phyloP scores from a whole-genome alignment of 2,797 vertebrate genomes.

The Rhabdophis nuchalis region DNA sequence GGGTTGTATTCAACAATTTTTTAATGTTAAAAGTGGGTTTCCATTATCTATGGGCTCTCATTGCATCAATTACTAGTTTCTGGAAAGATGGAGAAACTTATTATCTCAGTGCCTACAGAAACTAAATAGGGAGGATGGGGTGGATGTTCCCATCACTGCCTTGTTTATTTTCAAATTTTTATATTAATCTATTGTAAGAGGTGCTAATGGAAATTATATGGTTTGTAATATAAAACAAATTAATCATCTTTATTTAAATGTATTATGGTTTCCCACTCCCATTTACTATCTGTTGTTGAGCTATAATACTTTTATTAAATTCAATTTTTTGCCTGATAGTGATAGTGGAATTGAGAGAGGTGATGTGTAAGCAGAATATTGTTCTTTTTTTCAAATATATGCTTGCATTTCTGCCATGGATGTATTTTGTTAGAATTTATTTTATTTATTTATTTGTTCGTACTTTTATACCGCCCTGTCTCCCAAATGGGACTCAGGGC shows the following conservation, averaged over 20 bases:
- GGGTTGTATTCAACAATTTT: background rate
- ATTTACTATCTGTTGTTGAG: background rate
- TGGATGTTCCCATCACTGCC: background rate
- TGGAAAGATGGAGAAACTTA: background rate
- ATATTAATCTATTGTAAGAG: background rate
- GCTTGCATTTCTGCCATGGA: background rate
- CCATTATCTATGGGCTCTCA: background rate
- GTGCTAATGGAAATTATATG: background rate
- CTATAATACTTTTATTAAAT: background rate
- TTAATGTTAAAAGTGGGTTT: background rate
- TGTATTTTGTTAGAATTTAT: background rate
- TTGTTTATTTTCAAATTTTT: background rate
- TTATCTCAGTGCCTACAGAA: background rate
- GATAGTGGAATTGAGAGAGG: background rate
- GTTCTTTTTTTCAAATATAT: background rate
- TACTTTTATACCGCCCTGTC: too few species aligned
- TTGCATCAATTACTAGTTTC: background rate
- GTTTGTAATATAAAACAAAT: background rate
- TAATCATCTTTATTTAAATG: background rate
- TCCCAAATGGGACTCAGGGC: too few species aligned
- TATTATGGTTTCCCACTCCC: background rate
- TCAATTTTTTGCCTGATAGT: background rate
- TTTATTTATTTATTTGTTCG: too few species aligned
- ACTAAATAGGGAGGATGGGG: background rate
- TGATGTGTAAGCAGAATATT: background rate